Evolutionary conservation across 2,113 vertebrate species (phyloP).

Genomic region (Chionodraco myersi): DNA sequence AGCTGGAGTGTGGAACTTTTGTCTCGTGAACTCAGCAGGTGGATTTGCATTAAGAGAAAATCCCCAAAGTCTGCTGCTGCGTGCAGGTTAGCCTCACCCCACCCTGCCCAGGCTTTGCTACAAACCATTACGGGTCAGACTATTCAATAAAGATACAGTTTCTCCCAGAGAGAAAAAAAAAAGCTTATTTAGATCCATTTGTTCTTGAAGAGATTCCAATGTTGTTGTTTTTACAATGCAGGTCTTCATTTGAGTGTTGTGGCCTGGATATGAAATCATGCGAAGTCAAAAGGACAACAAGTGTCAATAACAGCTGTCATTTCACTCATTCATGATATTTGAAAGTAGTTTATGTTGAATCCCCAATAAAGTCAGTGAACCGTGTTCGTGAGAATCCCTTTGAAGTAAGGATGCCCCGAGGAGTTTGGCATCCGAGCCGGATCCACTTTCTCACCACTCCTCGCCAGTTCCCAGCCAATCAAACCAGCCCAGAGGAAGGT

Average conservation of each 20-base stretch:
- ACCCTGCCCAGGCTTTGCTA: too few relatives aligned
- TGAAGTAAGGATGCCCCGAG: slow-evolving; percentile 55
- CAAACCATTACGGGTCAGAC: too few relatives aligned
- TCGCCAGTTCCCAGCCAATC: slow-evolving; percentile 17
- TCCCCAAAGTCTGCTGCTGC: too few relatives aligned
- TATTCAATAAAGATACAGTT: too few relatives aligned
- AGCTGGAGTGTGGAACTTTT: too few relatives aligned
- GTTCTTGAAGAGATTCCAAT: too few relatives aligned
- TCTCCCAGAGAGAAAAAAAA: too few relatives aligned
- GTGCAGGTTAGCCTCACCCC: too few relatives aligned
- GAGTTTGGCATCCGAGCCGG: slow-evolving; percentile 30
- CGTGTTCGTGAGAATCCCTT: slow-evolving; percentile 23
- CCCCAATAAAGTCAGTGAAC: slow-evolving; percentile 9
- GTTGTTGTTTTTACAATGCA: not conserved
- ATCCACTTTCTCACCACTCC: slow-evolving; percentile 55
- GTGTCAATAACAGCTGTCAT: not conserved
- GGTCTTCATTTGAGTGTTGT: not conserved
- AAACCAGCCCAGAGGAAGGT: slow-evolving; percentile 40
- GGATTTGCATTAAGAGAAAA: too few relatives aligned
- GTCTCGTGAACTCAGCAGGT: too few relatives aligned
- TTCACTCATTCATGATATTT: not conserved
- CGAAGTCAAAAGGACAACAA: not conserved
- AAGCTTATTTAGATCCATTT: too few relatives aligned
- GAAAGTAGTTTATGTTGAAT: slow-evolving; percentile 5
- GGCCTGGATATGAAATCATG: not conserved